phyloP scores from a whole-genome alignment of 2,113 vertebrate genomes.

The Pseudorasbora parva region DNA sequence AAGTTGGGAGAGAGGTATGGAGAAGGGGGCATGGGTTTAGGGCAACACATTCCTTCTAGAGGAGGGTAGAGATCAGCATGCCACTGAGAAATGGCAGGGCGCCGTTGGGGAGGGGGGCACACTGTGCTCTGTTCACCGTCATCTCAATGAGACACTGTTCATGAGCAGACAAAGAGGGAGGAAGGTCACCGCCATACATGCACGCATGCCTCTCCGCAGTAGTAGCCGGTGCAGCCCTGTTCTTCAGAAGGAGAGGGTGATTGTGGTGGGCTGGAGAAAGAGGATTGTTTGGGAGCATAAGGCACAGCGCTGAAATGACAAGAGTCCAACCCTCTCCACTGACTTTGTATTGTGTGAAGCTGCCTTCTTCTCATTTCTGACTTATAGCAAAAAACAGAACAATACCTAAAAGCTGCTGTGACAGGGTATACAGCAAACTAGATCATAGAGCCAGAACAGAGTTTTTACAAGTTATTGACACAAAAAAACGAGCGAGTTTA shows the following conservation, averaged over 20 bases:
- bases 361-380: too few relatives aligned
- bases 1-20: background rate
- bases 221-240: slow-evolving; percentile 42
- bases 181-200: slow-evolving; percentile 60
- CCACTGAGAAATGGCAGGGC: slow-evolving; percentile 50
- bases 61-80: slow-evolving; percentile 6
- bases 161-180: slow-evolving; percentile 55
- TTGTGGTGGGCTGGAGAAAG: slow-evolving; percentile 48
- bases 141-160: slow-evolving; percentile 71
- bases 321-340: background rate
- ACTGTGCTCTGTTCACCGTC: slow-evolving; percentile 69
- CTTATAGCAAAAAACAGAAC: too few relatives aligned
- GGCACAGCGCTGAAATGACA: background rate
- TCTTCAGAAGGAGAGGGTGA: slow-evolving; percentile 52
- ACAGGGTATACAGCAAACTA: too few relatives aligned
- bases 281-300: slow-evolving; percentile 37
- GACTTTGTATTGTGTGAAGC: too few relatives aligned
- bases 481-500: too few relatives aligned
- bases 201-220: slow-evolving; percentile 31
- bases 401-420: too few relatives aligned
- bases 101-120: slow-evolving; percentile 36
- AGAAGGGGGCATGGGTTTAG: background rate
- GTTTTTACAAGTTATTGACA: too few relatives aligned
- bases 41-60: slow-evolving; percentile 20
- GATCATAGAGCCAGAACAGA: too few relatives aligned